Evolutionary conservation across 2,797 vertebrate species (phyloP).

Genomic region (Diglossa cyanea): DNA sequence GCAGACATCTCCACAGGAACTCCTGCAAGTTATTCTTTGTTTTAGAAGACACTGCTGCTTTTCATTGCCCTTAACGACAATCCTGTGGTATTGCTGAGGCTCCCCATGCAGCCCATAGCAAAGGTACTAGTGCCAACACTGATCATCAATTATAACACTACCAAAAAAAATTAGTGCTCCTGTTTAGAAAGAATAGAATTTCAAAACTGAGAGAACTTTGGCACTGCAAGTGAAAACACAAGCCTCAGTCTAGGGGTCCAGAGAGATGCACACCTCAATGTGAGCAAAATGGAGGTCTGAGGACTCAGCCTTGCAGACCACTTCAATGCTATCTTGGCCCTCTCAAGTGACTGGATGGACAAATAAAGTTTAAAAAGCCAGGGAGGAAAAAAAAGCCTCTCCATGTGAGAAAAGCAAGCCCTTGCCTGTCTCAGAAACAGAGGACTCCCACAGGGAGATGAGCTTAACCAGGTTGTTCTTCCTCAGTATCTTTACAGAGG

Average conservation of each 20-base stretch:
- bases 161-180: neutral
- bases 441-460: neutral
- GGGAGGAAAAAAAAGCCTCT: fast-evolving
- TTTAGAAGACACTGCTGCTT: neutral
- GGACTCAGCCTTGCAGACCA: neutral
- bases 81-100: neutral
- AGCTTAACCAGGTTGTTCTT: neutral
- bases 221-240: neutral
- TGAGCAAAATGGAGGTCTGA: neutral
- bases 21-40: neutral
- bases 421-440: neutral
- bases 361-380: neutral
- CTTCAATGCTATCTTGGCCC: neutral
- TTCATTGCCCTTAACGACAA: neutral
- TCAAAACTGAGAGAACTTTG: neutral
- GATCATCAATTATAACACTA: neutral
- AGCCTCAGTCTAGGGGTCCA: neutral
- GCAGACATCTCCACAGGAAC: neutral
- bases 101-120: neutral
- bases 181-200: neutral
- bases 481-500: neutral
- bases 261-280: fast-evolving
- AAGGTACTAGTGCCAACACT: neutral
- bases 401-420: neutral
- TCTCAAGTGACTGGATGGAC: neutral